Evolutionary conservation across 2,113 vertebrate genomes (phyloP).

Genomic region (Gallinago jamesoni): DNA sequence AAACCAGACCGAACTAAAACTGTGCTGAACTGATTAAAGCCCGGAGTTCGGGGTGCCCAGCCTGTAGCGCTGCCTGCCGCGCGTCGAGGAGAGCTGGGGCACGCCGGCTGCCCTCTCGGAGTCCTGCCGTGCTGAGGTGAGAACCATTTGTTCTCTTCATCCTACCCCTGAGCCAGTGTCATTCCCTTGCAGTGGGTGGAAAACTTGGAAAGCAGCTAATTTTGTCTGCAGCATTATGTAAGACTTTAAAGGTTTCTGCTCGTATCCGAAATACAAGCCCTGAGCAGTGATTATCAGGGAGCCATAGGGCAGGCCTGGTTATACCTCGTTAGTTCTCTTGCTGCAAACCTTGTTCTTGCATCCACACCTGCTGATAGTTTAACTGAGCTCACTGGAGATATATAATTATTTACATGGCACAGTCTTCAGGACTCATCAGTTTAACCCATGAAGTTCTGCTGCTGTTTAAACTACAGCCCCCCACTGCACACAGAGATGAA

Average conservation of each 20-base stretch:
- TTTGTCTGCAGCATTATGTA: background rate
- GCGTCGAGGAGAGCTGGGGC: rapidly evolving
- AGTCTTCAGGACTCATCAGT: background rate
- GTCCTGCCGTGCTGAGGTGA: background rate
- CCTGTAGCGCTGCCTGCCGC: background rate
- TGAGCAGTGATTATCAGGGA: background rate
- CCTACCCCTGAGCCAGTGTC: background rate
- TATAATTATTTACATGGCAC: background rate
- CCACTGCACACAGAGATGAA: background rate
- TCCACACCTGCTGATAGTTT: background rate
- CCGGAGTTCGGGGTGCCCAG: background rate
- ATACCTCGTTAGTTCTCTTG: background rate
- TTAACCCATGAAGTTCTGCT: background rate
- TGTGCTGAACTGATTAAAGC: background rate
- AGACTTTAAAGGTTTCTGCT: background rate
- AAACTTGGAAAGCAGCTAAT: background rate
- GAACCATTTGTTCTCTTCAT: no score
- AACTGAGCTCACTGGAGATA: background rate
- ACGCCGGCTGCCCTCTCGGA: background rate
- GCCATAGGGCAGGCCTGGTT: background rate
- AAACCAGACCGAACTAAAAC: background rate
- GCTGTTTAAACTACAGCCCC: background rate
- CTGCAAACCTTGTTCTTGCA: background rate
- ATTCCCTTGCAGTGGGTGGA: background rate
- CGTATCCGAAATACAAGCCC: background rate